Evolutionary conservation across 1,140 invertebrate genomes (phyloP).

Genomic region (Brachystomella parvula): DNA sequence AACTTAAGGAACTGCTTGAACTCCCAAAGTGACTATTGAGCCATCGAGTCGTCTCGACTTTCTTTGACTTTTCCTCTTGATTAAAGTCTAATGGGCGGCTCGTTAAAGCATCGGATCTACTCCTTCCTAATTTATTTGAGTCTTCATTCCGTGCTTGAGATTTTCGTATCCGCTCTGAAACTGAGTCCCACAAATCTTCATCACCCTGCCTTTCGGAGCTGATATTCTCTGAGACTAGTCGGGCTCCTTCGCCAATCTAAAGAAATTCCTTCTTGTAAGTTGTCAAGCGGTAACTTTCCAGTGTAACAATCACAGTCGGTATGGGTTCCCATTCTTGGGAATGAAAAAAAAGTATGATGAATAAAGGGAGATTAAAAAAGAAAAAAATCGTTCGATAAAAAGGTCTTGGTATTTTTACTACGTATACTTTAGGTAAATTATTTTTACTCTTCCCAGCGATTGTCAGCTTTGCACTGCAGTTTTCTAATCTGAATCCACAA

Average conservation of each 20-base stretch:
- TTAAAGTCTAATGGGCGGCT: constrained; percentile 71
- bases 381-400: too few relatives aligned
- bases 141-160: constrained; percentile 38
- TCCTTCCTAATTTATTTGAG: constrained; percentile 45
- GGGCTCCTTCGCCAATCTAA: constrained; percentile 41
- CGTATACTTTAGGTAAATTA: not conserved
- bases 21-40: constrained; percentile 81
- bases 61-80: constrained; percentile 76
- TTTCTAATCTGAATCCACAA: too few relatives aligned
- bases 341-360: too few relatives aligned
- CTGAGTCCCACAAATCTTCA: constrained; percentile 55
- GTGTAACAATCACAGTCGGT: too few relatives aligned
- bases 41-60: constrained; percentile 81
- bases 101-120: constrained; percentile 67
- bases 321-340: too few relatives aligned
- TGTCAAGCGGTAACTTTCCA: too few relatives aligned
- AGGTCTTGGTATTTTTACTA: too few relatives aligned
- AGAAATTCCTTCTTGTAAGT: too few relatives aligned
- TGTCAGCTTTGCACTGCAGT: too few relatives aligned
- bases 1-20: constrained; percentile 43
- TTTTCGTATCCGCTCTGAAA: constrained; percentile 61
- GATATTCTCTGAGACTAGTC: constrained; percentile 42
- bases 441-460: not conserved
- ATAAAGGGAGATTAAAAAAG: too few relatives aligned
- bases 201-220: constrained; percentile 51